Evolutionary conservation across 2,797 vertebrate species (phyloP), one percentile per base, ranked within the genome.

Genomic region (Florisuga fusca): DNA sequence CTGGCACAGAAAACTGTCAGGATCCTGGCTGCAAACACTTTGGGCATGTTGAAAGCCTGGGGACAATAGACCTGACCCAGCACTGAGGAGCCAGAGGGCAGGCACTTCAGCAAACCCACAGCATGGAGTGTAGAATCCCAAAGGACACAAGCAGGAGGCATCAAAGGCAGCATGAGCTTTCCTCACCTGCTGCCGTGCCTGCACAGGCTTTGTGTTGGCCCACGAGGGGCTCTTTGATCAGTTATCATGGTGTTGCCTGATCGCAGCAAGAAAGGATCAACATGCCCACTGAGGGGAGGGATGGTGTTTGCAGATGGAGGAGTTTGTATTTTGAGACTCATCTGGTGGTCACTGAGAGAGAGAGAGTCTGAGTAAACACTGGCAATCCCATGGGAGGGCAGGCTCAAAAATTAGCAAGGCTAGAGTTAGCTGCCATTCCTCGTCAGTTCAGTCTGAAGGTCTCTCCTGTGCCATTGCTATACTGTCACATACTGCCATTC

Each of bases 1-100:
- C 59, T 84, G 80, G 76, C 83, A 86, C 21, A 76, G 87, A 79
- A 59, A 84, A 43, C 80, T 96, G 53, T 63, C 74, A 76, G 71
- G 36, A 91, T 79, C 38, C 50, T 84, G 83, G 38, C 69, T 92
- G 62, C 1, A 6, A 81, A 78, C 26, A 46, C 36, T 55, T 48
- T 19, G 57, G 50, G 17, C 50, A 55, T 20, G 22, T 48, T 75
- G 66, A 89, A 94, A 92, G 54, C 29, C 72, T n/a, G 27, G 57
- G 67, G 55, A 69, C 48, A 62, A 15, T 22, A 69, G 71, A 90
- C n/a, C 53, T 82, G 71, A 73, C 36, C 48, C 73, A 90, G 54
- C 50, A 45, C 25, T 0, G 0, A 54, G 61, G 38, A 92, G 64
- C 51, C 74, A 75, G 55, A 85, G 34, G 34, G 38, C 45, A 81